Conservation (phyloP, 2,888 invertebrate species). For the Morpho helenor region DNA sequence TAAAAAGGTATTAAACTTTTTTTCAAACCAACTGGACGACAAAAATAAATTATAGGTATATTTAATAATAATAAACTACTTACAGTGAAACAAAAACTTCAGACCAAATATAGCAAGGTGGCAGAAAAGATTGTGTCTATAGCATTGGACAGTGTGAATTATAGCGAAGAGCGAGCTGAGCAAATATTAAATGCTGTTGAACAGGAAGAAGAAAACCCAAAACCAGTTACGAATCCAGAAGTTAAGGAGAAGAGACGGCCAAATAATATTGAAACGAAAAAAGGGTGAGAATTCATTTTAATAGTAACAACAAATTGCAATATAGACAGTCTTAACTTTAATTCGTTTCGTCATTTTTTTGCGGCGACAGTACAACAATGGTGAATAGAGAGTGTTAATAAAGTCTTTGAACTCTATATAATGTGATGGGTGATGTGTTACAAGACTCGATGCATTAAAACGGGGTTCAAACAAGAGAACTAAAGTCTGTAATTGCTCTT, state of each 20-base stretch:
- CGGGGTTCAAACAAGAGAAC: no score
- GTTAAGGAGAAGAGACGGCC: conserved; percentile 39
- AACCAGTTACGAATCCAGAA: conserved; percentile 35
- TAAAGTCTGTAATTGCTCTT: no score
- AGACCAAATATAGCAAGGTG: conserved; percentile 85
- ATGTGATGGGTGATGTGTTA: no score
- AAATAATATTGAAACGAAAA: conserved; percentile 37
- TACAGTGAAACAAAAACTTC: conserved; percentile 84
- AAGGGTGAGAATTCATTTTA: conserved; percentile 43
- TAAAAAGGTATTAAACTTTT: no score
- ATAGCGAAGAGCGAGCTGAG: conserved; percentile 88
- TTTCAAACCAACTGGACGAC: no score
- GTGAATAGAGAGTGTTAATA: no score
- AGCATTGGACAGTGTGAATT: conserved; percentile 93
- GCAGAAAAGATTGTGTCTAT: conserved; percentile 90
- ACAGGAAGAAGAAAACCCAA: conserved; percentile 79
- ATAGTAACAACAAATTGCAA: background rate
- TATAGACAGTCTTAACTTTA: no score
- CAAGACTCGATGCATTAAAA: no score
- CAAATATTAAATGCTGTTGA: conserved; percentile 87
- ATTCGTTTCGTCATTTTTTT: no score
- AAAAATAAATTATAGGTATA: no score
- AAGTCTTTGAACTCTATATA: no score
- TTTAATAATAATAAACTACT: background rate
- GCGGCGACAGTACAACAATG: no score